Base-by-base conservation (phyloP, 2,888 invertebrate species). In the Pantelozetes paolii region DNA sequence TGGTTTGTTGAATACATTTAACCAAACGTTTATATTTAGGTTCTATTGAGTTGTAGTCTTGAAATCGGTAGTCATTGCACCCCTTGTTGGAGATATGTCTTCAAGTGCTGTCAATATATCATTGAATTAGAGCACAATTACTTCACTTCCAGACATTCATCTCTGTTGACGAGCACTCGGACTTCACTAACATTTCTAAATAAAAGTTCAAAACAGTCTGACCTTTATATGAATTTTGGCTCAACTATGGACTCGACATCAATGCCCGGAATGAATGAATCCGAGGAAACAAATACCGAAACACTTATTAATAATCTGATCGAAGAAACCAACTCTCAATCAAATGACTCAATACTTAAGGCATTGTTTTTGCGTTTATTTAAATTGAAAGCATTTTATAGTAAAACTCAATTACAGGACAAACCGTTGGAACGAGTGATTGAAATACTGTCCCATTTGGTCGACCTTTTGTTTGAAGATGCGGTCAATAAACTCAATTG, bases 31-130 rank as follows among this genome's bases (percentile, higher is more conserved):
- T 9, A 32, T 42, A 20, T 20, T 15, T 26, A 73, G 48, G 69
- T 96, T 23, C 86, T 97, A 30, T 86, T 97, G 74, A 89, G 89
- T 82, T 87, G 90, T 76, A 94, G 95, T 1, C 84, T 97, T 71
- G 94, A 95, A 81, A 86, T 95, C 9, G 95, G 94, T 5, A 92
- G 94, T 50, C 94, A 94, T 80, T 92, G 94, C 32, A 87, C 92
- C 23, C 92, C 93, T 78, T 96, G 96, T 80, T 97, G 97, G 97
- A 90, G 91, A 77, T 94, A 97, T 81, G 92, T 97, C 76, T 94
- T 98, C 81, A 89, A 90, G 79, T 94, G 94, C 23, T 94, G 94
- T 79, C 89, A 94, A 54, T 94, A 95, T 81, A 92, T 96, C 5
- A 90, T 92, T 2, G 91, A 91, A 79, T 84, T 96, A 80, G 97